Evolutionary conservation across 2,888 invertebrate genomes (phyloP).

Genomic region (Dilophus febrilis): DNA sequence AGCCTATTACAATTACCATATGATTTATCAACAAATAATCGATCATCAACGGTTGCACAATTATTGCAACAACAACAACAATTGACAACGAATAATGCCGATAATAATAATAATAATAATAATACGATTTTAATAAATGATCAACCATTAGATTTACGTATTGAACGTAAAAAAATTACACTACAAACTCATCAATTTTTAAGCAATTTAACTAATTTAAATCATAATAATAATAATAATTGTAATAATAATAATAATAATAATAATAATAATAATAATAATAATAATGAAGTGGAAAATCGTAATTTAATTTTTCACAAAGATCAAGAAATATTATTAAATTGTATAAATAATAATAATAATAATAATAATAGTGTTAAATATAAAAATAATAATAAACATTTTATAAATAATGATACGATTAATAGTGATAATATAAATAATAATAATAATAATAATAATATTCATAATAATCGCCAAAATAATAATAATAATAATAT

Average conservation of each 20-base stretch:
- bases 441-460: slow-evolving; percentile 12
- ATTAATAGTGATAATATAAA: slow-evolving; percentile 11
- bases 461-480: slow-evolving; percentile 6
- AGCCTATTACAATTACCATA: slow-evolving; percentile 41
- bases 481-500: slow-evolving; percentile 9
- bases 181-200: slow-evolving; percentile 17
- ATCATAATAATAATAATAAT: not conserved
- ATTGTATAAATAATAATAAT: slow-evolving; percentile 13
- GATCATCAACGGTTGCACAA: slow-evolving; percentile 20
- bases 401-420: slow-evolving; percentile 7
- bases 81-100: no score
- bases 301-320: slow-evolving; percentile 50
- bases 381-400: slow-evolving; percentile 14
- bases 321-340: slow-evolving; percentile 29
- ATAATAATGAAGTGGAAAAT: slow-evolving; percentile 63
- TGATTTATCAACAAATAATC: slow-evolving; percentile 36
- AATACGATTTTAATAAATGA: slow-evolving; percentile 25
- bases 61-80: slow-evolving; percentile 25
- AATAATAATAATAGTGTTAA: slow-evolving; percentile 17
- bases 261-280: slow-evolving; percentile 12
- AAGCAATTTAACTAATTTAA: no score
- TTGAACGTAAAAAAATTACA: slow-evolving; percentile 60
- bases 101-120: no score
- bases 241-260: slow-evolving; percentile 27
- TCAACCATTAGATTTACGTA: slow-evolving; percentile 74